These are phyloP conservation scores for Ichneumoninae sp. DNA, from an alignment of 2,888 invertebrate genomes.

Conservation along the genomic window DNA sequence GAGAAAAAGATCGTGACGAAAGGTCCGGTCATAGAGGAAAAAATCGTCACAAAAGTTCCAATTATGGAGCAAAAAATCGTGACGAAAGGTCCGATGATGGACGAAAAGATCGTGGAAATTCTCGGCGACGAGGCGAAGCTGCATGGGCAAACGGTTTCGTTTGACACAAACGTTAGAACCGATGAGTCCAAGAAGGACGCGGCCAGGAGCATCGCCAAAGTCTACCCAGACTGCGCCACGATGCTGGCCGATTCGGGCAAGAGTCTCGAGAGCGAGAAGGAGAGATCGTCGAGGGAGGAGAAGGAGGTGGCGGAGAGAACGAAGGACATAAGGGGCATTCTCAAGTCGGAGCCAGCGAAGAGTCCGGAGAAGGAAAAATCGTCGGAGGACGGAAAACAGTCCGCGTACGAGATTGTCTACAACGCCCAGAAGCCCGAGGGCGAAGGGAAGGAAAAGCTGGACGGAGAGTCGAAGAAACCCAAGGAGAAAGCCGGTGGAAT, in stretches of 20 bases:
- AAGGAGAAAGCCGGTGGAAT: constrained; percentile 80
- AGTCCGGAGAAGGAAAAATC: constrained; percentile 71
- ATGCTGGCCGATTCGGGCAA: constrained; percentile 68
- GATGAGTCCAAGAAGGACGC: constrained; percentile 66
- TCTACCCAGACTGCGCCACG: constrained; percentile 69
- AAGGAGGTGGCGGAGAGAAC: constrained; percentile 86
- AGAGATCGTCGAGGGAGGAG: constrained; percentile 86
- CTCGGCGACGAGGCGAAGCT: constrained; percentile 61
- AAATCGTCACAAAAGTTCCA: constrained; percentile 65
- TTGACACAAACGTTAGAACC: constrained; percentile 71
- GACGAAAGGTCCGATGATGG: constrained; percentile 55
- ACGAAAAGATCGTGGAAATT: constrained; percentile 59
- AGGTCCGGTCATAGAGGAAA: constrained; percentile 17
- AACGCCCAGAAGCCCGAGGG: constrained; percentile 69
- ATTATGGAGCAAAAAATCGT: constrained; percentile 31
- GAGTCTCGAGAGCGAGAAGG: constrained; percentile 82
- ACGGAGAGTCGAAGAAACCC: constrained; percentile 74
- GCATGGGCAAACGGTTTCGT: constrained; percentile 71
- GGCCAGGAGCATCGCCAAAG: constrained; percentile 70
- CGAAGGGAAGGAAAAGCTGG: constrained; percentile 71
- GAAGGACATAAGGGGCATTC: constrained; percentile 69
- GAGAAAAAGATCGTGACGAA: constrained; percentile 43
- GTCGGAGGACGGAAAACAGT: constrained; percentile 65
- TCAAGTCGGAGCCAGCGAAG: constrained; percentile 71
- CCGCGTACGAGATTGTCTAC: constrained; percentile 77